Evolutionary conservation across 2,888 invertebrate species (phyloP).

Genomic region (Cetonia aurata): DNA sequence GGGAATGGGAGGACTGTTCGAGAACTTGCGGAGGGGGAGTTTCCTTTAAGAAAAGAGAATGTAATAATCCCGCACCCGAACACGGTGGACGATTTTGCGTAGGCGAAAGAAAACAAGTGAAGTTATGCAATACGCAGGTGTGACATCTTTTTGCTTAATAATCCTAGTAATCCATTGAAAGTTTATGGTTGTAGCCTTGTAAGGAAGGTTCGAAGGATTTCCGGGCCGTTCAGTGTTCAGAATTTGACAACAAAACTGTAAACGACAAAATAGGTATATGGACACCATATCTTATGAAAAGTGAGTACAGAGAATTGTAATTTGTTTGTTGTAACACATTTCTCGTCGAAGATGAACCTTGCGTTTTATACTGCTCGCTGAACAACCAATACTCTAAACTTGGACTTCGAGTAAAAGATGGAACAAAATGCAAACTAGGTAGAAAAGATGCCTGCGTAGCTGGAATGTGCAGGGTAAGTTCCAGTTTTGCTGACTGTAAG

Average conservation of each 20-base stretch:
- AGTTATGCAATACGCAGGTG: constrained; percentile 73
- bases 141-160: background rate
- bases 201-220: constrained; percentile 65
- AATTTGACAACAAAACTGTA: constrained; percentile 66
- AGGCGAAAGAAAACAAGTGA: constrained; percentile 72
- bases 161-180: no score
- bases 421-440: constrained; percentile 75
- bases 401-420: constrained; percentile 73
- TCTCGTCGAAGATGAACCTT: constrained; percentile 66
- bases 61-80: constrained; percentile 74
- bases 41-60: constrained; percentile 70
- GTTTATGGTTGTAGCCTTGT: constrained; percentile 61
- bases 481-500: no score
- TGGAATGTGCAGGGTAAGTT: constrained; percentile 72
- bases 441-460: constrained; percentile 75
- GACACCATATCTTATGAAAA: constrained; percentile 65
- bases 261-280: constrained; percentile 67
- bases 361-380: constrained; percentile 74
- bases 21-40: constrained; percentile 77
- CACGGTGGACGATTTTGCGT: constrained; percentile 75
- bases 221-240: constrained; percentile 68
- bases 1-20: constrained; percentile 71
- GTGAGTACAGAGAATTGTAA: constrained; percentile 53
- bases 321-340: background rate
- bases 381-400: constrained; percentile 71